Base-by-base conservation (phyloP, 2,797 vertebrate genomes). In the Agapornis canus region DNA sequence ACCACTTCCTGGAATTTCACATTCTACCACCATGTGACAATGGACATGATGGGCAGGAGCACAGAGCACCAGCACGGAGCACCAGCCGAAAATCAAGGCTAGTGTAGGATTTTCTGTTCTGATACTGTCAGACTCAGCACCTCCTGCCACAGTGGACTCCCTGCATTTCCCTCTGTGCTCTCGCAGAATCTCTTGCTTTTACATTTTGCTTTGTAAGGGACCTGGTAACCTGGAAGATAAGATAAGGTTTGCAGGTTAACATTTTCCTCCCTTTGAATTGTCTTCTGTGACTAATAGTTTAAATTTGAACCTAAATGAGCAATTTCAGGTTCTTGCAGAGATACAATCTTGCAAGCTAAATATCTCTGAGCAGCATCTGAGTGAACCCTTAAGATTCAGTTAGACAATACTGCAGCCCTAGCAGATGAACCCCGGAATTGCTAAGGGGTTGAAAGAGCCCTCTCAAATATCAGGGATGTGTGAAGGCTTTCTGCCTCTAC, bases 381-480 rank as follows among this genome's bases (percentile, higher is more conserved):
- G 48, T 4, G 39, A 43, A 31, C 19, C 73, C 32, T 56, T 2
- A 16, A 52, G 27, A 5, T 19, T 76, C 42, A 12, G 13, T 23
- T 29, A 57, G 31, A 14, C 19, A 21, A 20, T 29, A 4, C n/a
- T 57, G 59, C 71, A 76, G 48, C 23, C 49, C 32, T 8, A 35
- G 25, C 42, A 69, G 49, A 31, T 0, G 2, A 86, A 51, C 11
- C 23, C 23, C 14, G 11, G 21, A 26, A 25, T 1, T 60, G 31
- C 83, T 39, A 5, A 20, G 32, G 32, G 21, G 51, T 51, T 27
- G 48, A 75, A 47, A 32, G n/a, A 66, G 8, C 14, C 29, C 11
- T 10, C 39, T 40, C 22, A 63, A n/a, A 27, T 18, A 45, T 21
- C 7, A 7, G 26, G 4, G 8, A 10, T 2, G 0, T 0, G 0